Evolutionary conservation across 2,113 vertebrate genomes (phyloP).

Genomic region (Anser brachyrhynchus): DNA sequence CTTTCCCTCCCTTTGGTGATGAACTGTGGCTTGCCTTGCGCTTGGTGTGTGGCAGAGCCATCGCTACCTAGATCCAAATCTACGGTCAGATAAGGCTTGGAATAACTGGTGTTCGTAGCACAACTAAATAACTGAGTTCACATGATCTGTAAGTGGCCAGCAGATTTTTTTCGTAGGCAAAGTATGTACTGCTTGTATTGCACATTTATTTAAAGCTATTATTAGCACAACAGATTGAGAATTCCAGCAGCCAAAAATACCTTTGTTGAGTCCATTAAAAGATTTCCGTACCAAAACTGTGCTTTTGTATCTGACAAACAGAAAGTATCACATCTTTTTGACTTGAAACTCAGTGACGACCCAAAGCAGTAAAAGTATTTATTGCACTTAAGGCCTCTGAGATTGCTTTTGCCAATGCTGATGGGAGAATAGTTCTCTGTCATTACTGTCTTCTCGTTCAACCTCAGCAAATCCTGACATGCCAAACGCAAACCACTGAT

Average conservation of each 20-base stretch:
- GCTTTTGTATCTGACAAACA: background rate
- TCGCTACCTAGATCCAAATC: conserved; percentile 13
- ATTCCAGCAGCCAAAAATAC: conserved; percentile 26
- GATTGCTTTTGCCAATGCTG: conserved; percentile 19
- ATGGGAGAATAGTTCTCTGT: conserved; percentile 26
- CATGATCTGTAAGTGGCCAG: conserved; percentile 26
- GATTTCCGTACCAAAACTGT: background rate
- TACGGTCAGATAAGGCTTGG: conserved; percentile 22
- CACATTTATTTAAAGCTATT: conserved; percentile 28
- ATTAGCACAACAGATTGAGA: conserved; percentile 30
- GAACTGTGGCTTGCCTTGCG: background rate
- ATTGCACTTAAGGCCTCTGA: background rate
- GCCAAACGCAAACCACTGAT: conserved; percentile 51
- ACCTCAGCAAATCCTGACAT: conserved; percentile 40
- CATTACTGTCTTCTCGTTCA: conserved; percentile 49
- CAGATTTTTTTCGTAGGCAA: background rate
- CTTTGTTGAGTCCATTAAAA: background rate
- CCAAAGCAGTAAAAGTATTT: background rate
- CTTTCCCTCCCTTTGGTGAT: background rate
- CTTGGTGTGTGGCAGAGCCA: background rate
- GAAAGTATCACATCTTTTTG: background rate
- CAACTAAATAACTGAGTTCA: conserved; percentile 11
- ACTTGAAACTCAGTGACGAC: background rate
- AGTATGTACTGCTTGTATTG: conserved; percentile 12
- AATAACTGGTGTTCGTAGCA: conserved; percentile 28